Base-by-base conservation (phyloP, 2,113 vertebrate species). In the Nesospiza acunhae region DNA sequence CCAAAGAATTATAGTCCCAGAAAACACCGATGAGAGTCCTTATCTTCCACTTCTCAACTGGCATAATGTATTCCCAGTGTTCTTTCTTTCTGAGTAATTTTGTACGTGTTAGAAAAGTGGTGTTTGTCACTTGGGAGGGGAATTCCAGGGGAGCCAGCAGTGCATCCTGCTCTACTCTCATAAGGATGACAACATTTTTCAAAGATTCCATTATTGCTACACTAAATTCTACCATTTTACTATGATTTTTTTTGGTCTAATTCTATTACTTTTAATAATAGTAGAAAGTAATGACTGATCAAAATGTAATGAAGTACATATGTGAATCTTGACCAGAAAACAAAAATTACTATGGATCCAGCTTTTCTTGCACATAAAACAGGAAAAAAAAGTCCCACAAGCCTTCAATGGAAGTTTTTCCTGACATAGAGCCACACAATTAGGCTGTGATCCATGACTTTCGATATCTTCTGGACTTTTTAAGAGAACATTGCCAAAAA, bases 231-330 rank as follows among this genome's bases (percentile, higher is more conserved):
- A 76, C 68, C 78, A 66, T 79, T 92, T 88, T 59, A 63, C 18
- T 86, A 49, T 90, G 20, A 39, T 63, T 90, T 46, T 76, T 77
- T 76, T 77, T 88, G 7, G 63, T 89, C 37, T 94, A 93, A 92
- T 95, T 89, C 68, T 81, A 63, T 88, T 92, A 94, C n/a, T 84
- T 90, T 89, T 84, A 90, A 74, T 90, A 95, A 90, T 10, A 76
- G 28, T 41, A 72, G 44, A 96, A 96, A 81, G 46, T 46, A 86
- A 88, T 49, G 68, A 96, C 85, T 92, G 49, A 74, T 94, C 64
- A 93, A 96, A 94, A 84, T 64, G 17, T 93, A 97, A 95, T 96
- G 69, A 90, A 92, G 27, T 87, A 84, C 93, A 96, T 82, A 94
- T 93, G 93, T 90, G 93, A 90, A 75, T 92, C 66, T 82, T 87